Base-by-base conservation (phyloP, 2,113 vertebrate species). In the Solenodon paradoxus region DNA sequence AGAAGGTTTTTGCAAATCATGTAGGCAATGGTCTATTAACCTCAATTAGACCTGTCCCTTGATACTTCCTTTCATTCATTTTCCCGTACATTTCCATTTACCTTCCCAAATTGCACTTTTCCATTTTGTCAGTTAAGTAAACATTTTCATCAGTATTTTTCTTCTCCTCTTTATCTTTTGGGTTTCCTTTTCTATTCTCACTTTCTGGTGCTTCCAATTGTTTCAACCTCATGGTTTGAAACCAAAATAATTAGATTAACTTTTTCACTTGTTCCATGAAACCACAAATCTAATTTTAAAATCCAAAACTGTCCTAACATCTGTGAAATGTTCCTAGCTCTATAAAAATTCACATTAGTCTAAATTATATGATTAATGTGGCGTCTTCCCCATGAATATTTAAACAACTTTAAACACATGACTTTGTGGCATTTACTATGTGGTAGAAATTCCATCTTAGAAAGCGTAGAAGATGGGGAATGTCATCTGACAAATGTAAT, bases 291-390 rank as follows among this genome's bases (percentile, higher is more conserved):
- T 94, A 89, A 93, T 87, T 80, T 97, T 75, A 96, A 96, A 96
- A 96, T 97, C 90, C 89, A 97, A 97, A 96, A 97, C 96, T 96
- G 81, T 47, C 66, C 83, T 94, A 95, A 96, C 83, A 94, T 92
- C 96, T 97, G 93, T 92, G 93, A 97, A 96, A 97, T 97, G 94
- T 97, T 97, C 97, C 96, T 96, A 96, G 97, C 94, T 87, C 92
- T 96, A 95, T 96, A 96, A 97, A 97, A 97, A 97, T 96, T 96
- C 93, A 92, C 95, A 96, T 97, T 94, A 96, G 87, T 85, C 79
- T 86, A 97, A 93, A 97, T 97, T 96, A 77, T 84, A 80, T 95
- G 97, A 97, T 96, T 93, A 96, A 97, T 96, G 95, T 95, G 95
- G 92, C 94, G 90, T 96, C 79, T 96, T 96, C 83, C 16, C 74